phyloP scores from a whole-genome alignment of 2,113 vertebrate genomes.

The Lamprologus ornatipinnis region DNA sequence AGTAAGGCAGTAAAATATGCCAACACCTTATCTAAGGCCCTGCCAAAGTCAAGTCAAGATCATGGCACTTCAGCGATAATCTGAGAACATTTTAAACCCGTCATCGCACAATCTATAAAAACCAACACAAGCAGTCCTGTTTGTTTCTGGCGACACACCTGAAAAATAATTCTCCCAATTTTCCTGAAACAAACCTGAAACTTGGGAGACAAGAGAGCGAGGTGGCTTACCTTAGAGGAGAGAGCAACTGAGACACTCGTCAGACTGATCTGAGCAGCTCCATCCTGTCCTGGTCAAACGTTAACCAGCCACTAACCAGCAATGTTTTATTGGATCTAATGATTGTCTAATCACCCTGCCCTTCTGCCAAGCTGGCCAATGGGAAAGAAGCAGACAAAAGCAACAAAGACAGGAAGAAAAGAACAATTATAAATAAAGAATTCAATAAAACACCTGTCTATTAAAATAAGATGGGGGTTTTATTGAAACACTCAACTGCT shows the following conservation, averaged over 20 bases:
- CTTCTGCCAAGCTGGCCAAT: slow-evolving; percentile 22
- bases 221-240: slow-evolving; percentile 49
- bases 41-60: slow-evolving; percentile 62
- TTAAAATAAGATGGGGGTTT: background rate
- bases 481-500: background rate
- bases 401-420: slow-evolving; percentile 11
- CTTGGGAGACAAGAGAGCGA: background rate
- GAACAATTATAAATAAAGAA: background rate
- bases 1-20: background rate
- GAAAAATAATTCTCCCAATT: background rate
- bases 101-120: background rate
- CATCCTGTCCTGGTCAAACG: slow-evolving; percentile 57
- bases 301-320: slow-evolving; percentile 60
- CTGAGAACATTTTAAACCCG: background rate
- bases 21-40: background rate
- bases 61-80: background rate
- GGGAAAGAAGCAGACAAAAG: background rate
- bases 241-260: slow-evolving; percentile 32
- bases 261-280: background rate
- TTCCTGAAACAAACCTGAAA: background rate
- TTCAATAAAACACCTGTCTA: background rate
- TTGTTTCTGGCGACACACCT: background rate
- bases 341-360: slow-evolving; percentile 67
- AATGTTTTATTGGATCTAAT: slow-evolving; percentile 73
- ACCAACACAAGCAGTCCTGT: background rate